phyloP scores from a whole-genome alignment of 23 tunicate genomes.

The Aplidium turbinatum region DNA sequence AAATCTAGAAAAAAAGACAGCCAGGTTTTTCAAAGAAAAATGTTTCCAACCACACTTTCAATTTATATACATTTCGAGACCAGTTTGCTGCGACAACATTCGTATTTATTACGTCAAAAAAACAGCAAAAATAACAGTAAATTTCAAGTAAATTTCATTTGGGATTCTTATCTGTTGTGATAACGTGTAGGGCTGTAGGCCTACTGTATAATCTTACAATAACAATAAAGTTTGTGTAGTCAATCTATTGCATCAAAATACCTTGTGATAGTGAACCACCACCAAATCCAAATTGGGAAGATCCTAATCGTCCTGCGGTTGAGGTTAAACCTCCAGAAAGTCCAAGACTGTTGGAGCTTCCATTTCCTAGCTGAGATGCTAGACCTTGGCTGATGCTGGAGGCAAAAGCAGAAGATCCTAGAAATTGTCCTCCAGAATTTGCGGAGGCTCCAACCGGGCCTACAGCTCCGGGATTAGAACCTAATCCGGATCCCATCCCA shows the following conservation, averaged over 20 bases:
- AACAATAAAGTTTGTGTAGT: no score
- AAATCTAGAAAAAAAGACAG: no score
- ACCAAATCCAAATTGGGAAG: slow-evolving; percentile 71
- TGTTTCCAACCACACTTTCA: no score
- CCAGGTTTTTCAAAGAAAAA: no score
- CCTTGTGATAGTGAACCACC: slow-evolving; percentile 50
- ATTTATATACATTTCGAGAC: no score
- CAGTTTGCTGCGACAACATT: no score
- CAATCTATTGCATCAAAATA: neutral
- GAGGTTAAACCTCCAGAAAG: slow-evolving; percentile 34
- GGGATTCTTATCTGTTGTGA: no score
- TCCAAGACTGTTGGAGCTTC: slow-evolving; percentile 59
- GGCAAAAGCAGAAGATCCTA: slow-evolving; percentile 32
- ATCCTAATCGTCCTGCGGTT: slow-evolving; percentile 27
- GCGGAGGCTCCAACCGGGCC: slow-evolving; percentile 50
- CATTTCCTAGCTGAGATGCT: slow-evolving; percentile 25
- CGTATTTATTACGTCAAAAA: no score
- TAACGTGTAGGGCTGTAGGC: no score
- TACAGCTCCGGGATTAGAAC: slow-evolving; percentile 38
- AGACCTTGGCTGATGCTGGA: slow-evolving; percentile 29
- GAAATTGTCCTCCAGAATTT: slow-evolving; percentile 41
- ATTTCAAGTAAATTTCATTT: no score
- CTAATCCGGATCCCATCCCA: slow-evolving; percentile 29
- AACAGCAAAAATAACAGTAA: no score
- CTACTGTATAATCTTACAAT: no score